phyloP scores from a whole-genome alignment of 2,888 invertebrate genomes.

The Ophion obscuratus region DNA sequence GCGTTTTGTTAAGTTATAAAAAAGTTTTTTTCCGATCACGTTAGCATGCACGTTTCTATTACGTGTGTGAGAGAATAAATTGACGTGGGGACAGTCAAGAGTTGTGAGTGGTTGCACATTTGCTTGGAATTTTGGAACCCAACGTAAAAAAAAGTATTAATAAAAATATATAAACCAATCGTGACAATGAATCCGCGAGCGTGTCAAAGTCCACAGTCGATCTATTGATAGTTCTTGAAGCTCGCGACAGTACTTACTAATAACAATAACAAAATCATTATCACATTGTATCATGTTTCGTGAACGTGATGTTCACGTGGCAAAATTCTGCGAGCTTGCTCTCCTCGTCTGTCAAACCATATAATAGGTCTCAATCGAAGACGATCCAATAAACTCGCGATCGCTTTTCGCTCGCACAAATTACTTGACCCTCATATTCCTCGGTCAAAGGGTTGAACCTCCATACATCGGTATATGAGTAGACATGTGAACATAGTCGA shows the following conservation, averaged over 20 bases:
- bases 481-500: background rate
- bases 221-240: background rate
- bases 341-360: constrained; percentile 32
- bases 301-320: constrained; percentile 48
- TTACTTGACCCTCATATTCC: constrained; percentile 31
- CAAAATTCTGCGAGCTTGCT: constrained; percentile 10
- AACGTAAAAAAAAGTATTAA: too few species aligned
- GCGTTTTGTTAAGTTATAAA: too few species aligned
- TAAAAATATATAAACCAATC: too few species aligned
- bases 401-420: constrained; percentile 16
- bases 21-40: too few species aligned
- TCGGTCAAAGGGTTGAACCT: constrained; percentile 29
- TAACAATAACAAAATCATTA: constrained; percentile 17
- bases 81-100: too few species aligned
- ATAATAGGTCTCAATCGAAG: constrained; percentile 46
- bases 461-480: background rate
- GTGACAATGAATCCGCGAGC: background rate
- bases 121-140: too few species aligned
- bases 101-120: too few species aligned
- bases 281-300: constrained; percentile 9
- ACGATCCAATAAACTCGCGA: constrained; percentile 25
- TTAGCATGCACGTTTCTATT: too few species aligned
- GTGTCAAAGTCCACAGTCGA: constrained; percentile 22
- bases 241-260: background rate
- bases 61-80: too few species aligned